Conservation (phyloP, 2,797 vertebrate species). For the Steatocranus sp. region DNA sequence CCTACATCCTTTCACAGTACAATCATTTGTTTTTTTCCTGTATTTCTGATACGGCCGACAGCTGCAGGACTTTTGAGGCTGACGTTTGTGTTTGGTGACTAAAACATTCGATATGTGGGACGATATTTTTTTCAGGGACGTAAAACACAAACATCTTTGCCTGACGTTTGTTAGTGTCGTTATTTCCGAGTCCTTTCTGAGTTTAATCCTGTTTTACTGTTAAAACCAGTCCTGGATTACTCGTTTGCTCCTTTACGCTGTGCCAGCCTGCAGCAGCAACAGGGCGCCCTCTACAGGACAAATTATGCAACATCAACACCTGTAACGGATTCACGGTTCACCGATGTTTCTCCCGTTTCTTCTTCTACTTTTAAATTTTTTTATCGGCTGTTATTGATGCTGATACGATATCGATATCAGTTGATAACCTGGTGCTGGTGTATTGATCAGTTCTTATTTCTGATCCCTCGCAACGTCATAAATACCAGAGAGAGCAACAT, state of each 20-base stretch:
- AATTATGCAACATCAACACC: not conserved
- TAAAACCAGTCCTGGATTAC: accelerated
- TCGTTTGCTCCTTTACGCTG: accelerated
- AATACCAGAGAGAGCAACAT: accelerated
- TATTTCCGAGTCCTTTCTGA: not conserved
- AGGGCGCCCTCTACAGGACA: not conserved
- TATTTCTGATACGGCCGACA: not conserved
- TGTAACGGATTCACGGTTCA: not conserved
- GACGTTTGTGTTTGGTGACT: not conserved
- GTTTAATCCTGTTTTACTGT: not conserved
- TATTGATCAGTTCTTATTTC: not conserved
- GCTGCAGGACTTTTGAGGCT: accelerated
- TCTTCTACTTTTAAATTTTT: not conserved
- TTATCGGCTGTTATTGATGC: accelerated
- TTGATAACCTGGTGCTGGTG: not conserved
- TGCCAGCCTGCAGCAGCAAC: not conserved
- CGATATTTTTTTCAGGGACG: not conserved
- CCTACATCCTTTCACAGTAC: not conserved
- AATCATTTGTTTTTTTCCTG: not conserved
- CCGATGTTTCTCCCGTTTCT: not conserved
- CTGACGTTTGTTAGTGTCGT: not conserved
- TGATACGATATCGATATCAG: not conserved
- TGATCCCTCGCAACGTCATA: not conserved
- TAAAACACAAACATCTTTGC: not conserved
- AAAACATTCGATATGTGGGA: not conserved